phyloP scores from a whole-genome alignment of 2,113 vertebrate species.

The Chlorocebus sabaeus region DNA sequence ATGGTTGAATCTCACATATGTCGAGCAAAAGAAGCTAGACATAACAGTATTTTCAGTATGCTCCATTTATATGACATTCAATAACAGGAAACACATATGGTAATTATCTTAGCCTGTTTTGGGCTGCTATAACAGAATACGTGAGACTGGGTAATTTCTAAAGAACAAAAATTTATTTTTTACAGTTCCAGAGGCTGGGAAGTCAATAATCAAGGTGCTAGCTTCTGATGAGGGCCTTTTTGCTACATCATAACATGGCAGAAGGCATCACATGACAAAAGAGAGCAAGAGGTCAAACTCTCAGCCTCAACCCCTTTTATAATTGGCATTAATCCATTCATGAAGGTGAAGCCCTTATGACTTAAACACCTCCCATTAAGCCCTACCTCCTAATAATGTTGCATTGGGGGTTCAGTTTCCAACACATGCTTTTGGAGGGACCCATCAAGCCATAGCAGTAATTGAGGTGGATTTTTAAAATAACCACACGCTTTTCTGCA shows the following conservation, averaged over 20 bases:
- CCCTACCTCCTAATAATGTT: neutral
- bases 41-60: neutral
- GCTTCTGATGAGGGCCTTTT: neutral
- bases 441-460: neutral
- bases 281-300: neutral
- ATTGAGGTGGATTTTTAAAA: neutral
- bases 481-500: neutral
- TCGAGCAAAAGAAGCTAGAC: conserved; percentile 4
- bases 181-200: neutral
- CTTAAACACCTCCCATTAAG: neutral
- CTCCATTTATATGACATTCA: neutral
- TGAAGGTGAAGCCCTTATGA: neutral
- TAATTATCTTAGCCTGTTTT: neutral
- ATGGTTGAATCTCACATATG: neutral
- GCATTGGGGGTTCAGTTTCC: neutral
- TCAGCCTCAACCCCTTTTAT: neutral
- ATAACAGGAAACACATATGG: neutral
- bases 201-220: neutral
- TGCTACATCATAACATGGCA: neutral
- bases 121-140: neutral
- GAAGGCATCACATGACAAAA: neutral
- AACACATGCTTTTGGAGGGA: neutral
- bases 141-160: neutral
- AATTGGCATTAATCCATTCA: neutral
- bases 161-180: neutral